Base-by-base conservation (phyloP, 2,888 invertebrate genomes). In the Drosophila subsilvestris region DNA sequence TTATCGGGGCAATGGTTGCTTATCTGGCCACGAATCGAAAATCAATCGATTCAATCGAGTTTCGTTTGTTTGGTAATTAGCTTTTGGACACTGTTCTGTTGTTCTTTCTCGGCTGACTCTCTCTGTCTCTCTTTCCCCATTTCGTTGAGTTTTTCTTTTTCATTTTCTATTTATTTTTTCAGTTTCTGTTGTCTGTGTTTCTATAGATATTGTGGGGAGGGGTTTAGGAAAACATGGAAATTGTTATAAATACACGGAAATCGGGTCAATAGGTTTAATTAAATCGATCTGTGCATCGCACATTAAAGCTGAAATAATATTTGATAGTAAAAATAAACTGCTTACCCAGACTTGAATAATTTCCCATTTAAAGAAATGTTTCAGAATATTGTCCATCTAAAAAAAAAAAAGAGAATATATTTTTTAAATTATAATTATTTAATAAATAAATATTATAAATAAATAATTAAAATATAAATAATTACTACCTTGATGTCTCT, bases 11-110 rank as follows among this genome's bases (percentile, higher is more conserved):
- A 74, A 85, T 80, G 86, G 83, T 80, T 72, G 79, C 86, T 83
- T 89, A 86, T 88, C 84, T 79, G 85, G 68, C 53, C 57, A 62
- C 57, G 62, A 78, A 76, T 74, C 75, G 65, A 76, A 87, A 85
- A 89, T 85, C 83, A 86, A 89, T 88, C 88, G 84, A 86, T 74
- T 83, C 83, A 74, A 86, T 78, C 61, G 79, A 72, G 86, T 76
- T 82, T 61, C 69, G 74, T 77, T 80, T 88, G 78, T 86, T 78
- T 79, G 79, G 73, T 89, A 89, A 87, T 87, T 87, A 89, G 85
- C 89, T 87, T 87, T 86, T 86, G 75, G 72, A 79, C 81, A 86
- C 63, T 66, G 61, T 77, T 78, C 61, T 73, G 63, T 79, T 80
- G 66, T 70, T 74, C 42, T 72, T 68, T 54, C 51, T 59, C 69